phyloP scores from a whole-genome alignment of 1,140 invertebrate species.

The Eurytemora carolleeae region DNA sequence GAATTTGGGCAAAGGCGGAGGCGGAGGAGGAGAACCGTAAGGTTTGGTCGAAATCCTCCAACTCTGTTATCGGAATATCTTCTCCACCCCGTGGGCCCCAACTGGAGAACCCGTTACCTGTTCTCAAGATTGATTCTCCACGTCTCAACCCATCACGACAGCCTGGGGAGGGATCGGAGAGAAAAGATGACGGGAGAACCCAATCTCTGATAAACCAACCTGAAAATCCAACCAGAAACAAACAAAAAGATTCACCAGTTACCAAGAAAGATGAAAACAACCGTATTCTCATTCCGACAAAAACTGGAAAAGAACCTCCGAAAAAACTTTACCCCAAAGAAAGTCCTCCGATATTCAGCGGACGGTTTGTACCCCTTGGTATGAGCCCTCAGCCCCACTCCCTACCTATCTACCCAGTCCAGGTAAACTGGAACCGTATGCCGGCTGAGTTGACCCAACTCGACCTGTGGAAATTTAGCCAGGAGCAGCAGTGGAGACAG shows the following conservation, averaged over 20 bases:
- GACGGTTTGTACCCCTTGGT: neutral
- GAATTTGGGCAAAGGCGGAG: slow-evolving; percentile 1
- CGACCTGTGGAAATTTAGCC: neutral
- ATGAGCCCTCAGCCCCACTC: slow-evolving; percentile 2
- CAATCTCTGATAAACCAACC: too few species aligned
- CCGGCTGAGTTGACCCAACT: neutral
- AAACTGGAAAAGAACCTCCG: neutral
- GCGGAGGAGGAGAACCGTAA: neutral
- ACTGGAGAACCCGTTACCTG: too few species aligned
- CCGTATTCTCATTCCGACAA: slow-evolving; percentile 1
- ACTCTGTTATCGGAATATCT: neutral
- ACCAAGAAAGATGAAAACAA: neutral
- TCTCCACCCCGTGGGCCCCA: neutral
- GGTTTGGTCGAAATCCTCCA: neutral
- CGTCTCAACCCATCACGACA: too few species aligned
- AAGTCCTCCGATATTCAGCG: neutral
- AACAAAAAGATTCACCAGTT: neutral
- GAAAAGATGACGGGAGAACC: too few species aligned
- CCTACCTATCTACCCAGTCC: slow-evolving; percentile 1
- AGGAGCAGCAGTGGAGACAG: neutral
- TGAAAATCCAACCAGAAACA: neutral
- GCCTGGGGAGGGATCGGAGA: too few species aligned
- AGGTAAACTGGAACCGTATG: neutral
- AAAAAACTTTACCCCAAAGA: slow-evolving; percentile 8
- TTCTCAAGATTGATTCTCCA: too few species aligned